Evolutionary conservation across 2,113 vertebrate species (phyloP), one percentile per base, ranked within the genome.

Genomic region (Glareola pratincola): DNA sequence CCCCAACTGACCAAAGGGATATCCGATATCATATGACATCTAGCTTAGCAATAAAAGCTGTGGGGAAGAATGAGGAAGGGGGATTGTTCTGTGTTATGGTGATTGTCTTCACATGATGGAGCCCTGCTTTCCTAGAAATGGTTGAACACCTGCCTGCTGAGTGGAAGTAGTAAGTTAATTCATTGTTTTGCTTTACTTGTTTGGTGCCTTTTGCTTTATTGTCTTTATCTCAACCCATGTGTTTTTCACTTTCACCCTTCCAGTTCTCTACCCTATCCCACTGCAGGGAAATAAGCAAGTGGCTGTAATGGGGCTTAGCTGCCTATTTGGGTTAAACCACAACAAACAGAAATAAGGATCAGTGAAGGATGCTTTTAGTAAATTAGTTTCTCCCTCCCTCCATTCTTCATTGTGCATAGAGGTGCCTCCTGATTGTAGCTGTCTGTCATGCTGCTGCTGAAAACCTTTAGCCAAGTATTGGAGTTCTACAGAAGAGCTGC

Each of bases 221-320:
- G 19, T 11, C 45, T 68, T 20, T 39, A 53, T 45, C 34, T 29
- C 15, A 37, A 5, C 10, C 9, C 11, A 16, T 8, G 15, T 34
- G 27, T 67, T 72, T 74, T 51, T 67, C 57, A 41, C 21, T 66
- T 85, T 17, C 45, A n/a, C 26, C 4, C 12, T 74, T 59, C 37
- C 0, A 4, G 53, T 8, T 39, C 6, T 80, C 10, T 60, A 3
- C 24, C 5, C 5, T 9, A 41, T 27, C 21, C 9, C 21, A 15
- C 24, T 13, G 39, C 1, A 5, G 14, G 9, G 8, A 48, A 48
- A 27, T 7, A 26, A 54, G 14, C 3, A 5, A 51, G 3, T 29
- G 41, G 7, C 12, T 57, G 16, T 32, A 7, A 39, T 5, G 4
- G 26, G 18, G 7, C 13, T 45, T 29, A 64, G 30, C 41, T 71